Evolutionary conservation across 2,797 vertebrate species (phyloP), one percentile per base, ranked within the genome.

Genomic region (Bradypodion pumilum): DNA sequence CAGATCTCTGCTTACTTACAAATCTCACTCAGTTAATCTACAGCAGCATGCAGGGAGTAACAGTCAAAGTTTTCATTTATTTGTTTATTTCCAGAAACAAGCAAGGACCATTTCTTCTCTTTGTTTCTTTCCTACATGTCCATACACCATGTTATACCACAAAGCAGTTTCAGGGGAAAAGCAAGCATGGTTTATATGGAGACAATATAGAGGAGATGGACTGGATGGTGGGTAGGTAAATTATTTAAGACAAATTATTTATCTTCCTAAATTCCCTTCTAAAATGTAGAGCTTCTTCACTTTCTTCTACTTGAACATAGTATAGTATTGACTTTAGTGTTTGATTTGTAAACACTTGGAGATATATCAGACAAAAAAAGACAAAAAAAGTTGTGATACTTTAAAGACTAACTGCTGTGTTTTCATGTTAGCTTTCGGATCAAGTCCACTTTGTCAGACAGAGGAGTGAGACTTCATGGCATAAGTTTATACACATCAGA

Each of bases 191-290:
- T 15, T 82, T 94, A 46, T 98, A 98, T 8, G 98, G 98, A n/a
- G 98, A 98, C 93, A 98, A 97, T 0, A 78, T 98, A 27, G 96
- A 98, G 70, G 97, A 98, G 90, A 82, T 97, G 95, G 97, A 99
- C 91, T 97, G 95, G 96, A 95, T 97, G 66, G 92, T 98, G 1
- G 97, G 97, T 98, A 85, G 95, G 96, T 91, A 7, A 23, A 19
- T 29, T 6, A 78, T 83, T 1, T n/a, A n/a, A 56, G 3, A 5
- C 52, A 56, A 16, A 5, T 56, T 56, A 56, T 16, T 56, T 3
- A n/a, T n/a, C n/a, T n/a, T n/a, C n/a, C 21, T 56, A 19, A 23
- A 56, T 15, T 56, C 19, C 21, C 52, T 56, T 56, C 5, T 19
- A 56, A 19, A 56, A 56, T 56, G 52, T 21, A 56, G 52, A 56